phyloP scores from a whole-genome alignment of 2,113 vertebrate genomes.

The Austrofundulus limnaeus region DNA sequence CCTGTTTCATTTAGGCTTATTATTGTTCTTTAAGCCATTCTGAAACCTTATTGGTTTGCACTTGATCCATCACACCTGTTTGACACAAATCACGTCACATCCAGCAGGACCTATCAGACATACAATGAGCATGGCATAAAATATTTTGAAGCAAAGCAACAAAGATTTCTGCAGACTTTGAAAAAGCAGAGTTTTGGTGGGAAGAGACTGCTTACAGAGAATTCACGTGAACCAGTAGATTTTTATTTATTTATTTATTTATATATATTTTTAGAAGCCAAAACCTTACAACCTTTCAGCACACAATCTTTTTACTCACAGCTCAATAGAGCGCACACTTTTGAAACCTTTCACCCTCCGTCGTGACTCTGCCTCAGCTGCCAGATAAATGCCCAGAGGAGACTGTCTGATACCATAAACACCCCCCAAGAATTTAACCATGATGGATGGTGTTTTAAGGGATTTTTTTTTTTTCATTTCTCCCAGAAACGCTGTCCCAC shows the following conservation, averaged over 20 bases:
- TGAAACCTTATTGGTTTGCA: too few relatives aligned
- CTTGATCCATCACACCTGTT: too few relatives aligned
- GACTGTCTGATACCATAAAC: constrained; percentile 43
- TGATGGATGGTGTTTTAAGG: constrained; percentile 40
- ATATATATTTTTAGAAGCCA: constrained; percentile 18
- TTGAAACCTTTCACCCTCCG: constrained; percentile 20
- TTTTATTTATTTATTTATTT: constrained; percentile 7
- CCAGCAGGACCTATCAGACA: too few relatives aligned
- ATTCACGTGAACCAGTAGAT: constrained; percentile 17
- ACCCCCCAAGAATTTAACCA: constrained; percentile 42
- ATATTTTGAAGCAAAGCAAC: background rate
- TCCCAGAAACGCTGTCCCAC: constrained; percentile 18
- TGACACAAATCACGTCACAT: too few relatives aligned
- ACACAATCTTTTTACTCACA: constrained; percentile 39
- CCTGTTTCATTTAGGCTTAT: too few relatives aligned
- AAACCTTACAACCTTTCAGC: constrained; percentile 19
- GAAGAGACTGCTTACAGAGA: constrained; percentile 36
- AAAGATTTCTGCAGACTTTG: constrained; percentile 19
- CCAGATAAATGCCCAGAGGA: constrained; percentile 46
- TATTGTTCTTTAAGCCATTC: too few relatives aligned
- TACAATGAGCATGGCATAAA: too few relatives aligned
- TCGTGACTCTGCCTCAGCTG: constrained; percentile 35
- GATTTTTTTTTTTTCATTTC: constrained; percentile 24
- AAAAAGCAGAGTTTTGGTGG: constrained; percentile 7
- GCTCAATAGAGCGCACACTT: constrained; percentile 29